These are phyloP conservation scores for Siphlonurus alternatus DNA, from an alignment of 2,888 invertebrate genomes.

Conservation along the genomic window DNA sequence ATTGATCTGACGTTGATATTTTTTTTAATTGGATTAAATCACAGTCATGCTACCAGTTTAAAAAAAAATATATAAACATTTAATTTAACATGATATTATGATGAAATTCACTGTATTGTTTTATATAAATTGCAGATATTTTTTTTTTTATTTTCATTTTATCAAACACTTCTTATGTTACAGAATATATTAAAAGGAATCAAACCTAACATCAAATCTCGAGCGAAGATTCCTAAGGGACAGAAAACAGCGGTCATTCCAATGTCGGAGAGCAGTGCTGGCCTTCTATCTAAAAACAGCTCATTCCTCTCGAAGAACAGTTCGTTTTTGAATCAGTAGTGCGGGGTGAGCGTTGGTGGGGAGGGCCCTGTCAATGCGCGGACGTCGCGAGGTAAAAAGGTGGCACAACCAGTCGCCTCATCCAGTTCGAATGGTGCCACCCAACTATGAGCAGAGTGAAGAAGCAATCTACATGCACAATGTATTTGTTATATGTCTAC, in stretches of 20 bases:
- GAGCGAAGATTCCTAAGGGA: constrained; percentile 26
- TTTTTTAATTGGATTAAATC: no score
- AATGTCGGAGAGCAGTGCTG: constrained; percentile 33
- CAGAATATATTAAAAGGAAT: constrained; percentile 33
- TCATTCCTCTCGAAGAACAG: constrained; percentile 20
- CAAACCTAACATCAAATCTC: constrained; percentile 30
- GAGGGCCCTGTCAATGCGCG: not conserved
- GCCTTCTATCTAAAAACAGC: constrained; percentile 26
- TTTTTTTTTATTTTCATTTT: no score
- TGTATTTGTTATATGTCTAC: no score
- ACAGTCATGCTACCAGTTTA: no score
- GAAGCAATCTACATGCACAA: no score
- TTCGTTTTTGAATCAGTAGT: not conserved
- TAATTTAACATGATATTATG: no score
- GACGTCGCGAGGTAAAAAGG: not conserved
- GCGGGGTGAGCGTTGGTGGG: not conserved
- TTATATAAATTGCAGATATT: no score
- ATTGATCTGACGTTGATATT: no score
- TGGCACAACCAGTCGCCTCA: not conserved
- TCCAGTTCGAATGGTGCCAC: not conserved
- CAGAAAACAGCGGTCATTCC: constrained; percentile 28
- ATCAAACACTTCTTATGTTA: constrained; percentile 17
- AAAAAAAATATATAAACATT: no score
- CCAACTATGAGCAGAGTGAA: not conserved
- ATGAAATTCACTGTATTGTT: no score